A percentile compares a stretch with the other conserved stretches of the same genome.
These are phyloP conservation scores for Epicauta chinensis DNA, from an alignment of 1,140 invertebrate genomes.

Conservation along the genomic window DNA sequence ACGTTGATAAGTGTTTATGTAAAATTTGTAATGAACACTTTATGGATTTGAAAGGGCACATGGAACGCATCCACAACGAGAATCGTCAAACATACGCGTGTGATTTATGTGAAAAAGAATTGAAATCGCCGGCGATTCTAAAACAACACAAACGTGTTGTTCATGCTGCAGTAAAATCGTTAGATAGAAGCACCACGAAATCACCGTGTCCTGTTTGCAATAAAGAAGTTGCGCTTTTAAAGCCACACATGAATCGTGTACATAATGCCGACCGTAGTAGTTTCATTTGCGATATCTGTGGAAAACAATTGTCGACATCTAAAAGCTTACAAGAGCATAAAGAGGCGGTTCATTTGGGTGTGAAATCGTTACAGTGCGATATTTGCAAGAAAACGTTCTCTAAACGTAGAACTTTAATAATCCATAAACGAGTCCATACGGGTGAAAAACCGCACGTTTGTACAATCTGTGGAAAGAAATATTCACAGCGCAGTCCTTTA, in stretches of 20 bases:
- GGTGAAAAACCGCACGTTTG: slow-evolving; percentile 61
- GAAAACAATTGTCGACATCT: no score
- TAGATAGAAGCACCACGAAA: no score
- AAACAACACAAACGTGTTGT: no score
- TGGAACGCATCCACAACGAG: slow-evolving; percentile 24
- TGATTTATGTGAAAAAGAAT: slow-evolving; percentile 31
- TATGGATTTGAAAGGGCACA: slow-evolving; percentile 28
- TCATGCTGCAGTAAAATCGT: no score
- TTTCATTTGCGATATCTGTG: no score
- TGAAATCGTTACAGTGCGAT: slow-evolving; percentile 66
- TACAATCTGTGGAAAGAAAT: slow-evolving; percentile 64
- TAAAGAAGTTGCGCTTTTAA: no score
- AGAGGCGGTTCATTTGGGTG: slow-evolving; percentile 64
- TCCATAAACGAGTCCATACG: slow-evolving; percentile 57
- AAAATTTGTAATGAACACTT: slow-evolving; percentile 22
- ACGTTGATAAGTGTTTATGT: no score
- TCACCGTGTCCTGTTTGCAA: no score
- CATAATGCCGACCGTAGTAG: no score
- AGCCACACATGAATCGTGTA: no score
- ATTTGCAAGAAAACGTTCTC: slow-evolving; percentile 59
- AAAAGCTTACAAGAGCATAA: no score
- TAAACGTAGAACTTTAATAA: slow-evolving; percentile 56
- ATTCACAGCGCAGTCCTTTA: slow-evolving; percentile 66
- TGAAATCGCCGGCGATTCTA: slow-evolving; percentile 29
- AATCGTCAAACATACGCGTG: slow-evolving; percentile 26